Conservation (phyloP, 2,888 invertebrate species). For the Erebia ligea region DNA sequence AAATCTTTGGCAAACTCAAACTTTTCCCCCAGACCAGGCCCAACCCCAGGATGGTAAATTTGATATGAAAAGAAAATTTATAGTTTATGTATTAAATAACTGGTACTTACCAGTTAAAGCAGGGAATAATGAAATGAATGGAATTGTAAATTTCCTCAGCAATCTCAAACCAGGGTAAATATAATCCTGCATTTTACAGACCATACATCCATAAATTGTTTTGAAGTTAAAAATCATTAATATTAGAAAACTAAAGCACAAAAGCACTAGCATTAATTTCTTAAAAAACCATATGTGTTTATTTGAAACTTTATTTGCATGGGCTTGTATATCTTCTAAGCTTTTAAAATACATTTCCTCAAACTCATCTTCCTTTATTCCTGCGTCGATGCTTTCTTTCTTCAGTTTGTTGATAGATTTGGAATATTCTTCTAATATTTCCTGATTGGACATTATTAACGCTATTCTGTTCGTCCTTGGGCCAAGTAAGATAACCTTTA, state of each 20-base stretch:
- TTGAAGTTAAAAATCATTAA: slow-evolving; percentile 80
- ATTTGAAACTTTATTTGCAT: slow-evolving; percentile 8
- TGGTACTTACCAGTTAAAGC: slow-evolving; percentile 85
- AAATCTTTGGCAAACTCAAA: no score
- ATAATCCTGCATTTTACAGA: slow-evolving; percentile 89
- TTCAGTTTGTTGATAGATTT: slow-evolving; percentile 83
- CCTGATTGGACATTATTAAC: slow-evolving; percentile 49
- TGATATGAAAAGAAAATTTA: no score
- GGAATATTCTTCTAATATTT: slow-evolving; percentile 62
- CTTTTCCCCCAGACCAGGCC: no score
- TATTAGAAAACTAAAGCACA: slow-evolving; percentile 20
- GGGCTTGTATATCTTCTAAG: slow-evolving; percentile 64
- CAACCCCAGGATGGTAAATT: no score
- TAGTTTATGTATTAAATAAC: not conserved
- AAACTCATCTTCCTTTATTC: slow-evolving; percentile 85
- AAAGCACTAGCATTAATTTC: slow-evolving; percentile 23
- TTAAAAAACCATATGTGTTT: slow-evolving; percentile 12
- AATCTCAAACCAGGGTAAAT: slow-evolving; percentile 92
- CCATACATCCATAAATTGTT: slow-evolving; percentile 85
- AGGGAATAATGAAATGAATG: slow-evolving; percentile 89
- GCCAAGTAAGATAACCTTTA: no score
- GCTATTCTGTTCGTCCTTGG: no score
- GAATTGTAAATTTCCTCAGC: slow-evolving; percentile 88
- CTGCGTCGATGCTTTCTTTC: slow-evolving; percentile 81
- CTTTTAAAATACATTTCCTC: slow-evolving; percentile 80